Evolutionary conservation across 2,113 vertebrate genomes (phyloP).

Genomic region (Ginglymostoma cirratum): DNA sequence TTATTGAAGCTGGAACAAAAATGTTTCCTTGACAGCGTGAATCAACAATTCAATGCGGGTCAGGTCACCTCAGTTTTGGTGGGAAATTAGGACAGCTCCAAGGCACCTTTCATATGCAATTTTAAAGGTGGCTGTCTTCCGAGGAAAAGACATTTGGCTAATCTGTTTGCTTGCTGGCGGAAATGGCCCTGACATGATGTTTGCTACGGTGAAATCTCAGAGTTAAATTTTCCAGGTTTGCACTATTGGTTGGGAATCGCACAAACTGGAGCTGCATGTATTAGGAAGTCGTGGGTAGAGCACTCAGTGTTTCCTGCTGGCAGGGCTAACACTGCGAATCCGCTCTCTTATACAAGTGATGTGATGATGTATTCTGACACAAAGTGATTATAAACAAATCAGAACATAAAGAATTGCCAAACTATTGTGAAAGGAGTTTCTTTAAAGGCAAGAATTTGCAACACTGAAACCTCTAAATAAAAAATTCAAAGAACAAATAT

Average conservation of each 20-base stretch:
- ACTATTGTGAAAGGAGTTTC: neutral
- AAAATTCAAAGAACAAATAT: neutral
- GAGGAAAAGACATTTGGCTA: neutral
- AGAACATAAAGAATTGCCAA: neutral
- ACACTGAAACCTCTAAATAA: neutral
- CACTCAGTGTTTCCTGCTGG: neutral
- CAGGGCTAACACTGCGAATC: neutral
- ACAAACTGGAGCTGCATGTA: neutral
- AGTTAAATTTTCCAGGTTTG: neutral
- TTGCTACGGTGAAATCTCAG: neutral
- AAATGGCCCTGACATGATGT: neutral
- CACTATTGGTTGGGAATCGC: neutral
- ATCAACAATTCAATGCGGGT: neutral
- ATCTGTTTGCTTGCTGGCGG: neutral
- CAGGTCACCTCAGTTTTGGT: neutral
- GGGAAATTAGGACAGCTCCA: neutral
- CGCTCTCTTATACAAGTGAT: neutral
- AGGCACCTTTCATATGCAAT: neutral
- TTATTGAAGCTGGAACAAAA: neutral
- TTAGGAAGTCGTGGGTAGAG: neutral
- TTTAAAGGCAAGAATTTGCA: neutral
- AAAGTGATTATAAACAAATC: neutral
- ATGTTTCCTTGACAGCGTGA: neutral
- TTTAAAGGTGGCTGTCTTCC: neutral
- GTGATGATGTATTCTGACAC: neutral